Evolutionary conservation across 2,797 vertebrate species (phyloP), one percentile per base, ranked within the genome.

Genomic region (Gobio occitaniae): DNA sequence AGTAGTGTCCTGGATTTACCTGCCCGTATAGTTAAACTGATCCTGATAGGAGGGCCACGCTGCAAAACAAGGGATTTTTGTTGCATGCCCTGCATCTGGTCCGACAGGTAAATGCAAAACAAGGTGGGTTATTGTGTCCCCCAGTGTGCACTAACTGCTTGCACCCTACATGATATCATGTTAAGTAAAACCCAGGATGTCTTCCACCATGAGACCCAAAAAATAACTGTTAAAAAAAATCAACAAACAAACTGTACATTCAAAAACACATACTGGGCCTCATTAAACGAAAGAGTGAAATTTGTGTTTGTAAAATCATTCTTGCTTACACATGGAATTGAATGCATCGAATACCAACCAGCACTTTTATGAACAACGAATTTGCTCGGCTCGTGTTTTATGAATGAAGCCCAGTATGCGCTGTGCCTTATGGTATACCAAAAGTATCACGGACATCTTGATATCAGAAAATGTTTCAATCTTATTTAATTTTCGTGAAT

Each of bases 91-190:
- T n/a, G 16, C 13, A 1, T 17, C 25, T 80, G 17, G 2, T 69
- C 6, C 52, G 32, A 63, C 3, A 6, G 11, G 36, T 29, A 44
- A 72, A 72, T 74, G 17, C 9, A 76, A 83, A 65, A 47, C 63
- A 69, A 84, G 63, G 74, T 77, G 44, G 63, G 63, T 69, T 77
- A 59, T 32, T 16, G 72, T 78, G 69, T 66, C 29, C 54, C 52
- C n/a, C 16, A 38, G 2, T 38, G 50, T 63, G 21, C 38, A 44
- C 56, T 17, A 44, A 47, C 21, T 41, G 48, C 48, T 54, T 29
- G 11, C 29, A 68, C 44, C 11, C 44, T 66, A 13, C 47, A 68
- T 63, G 5, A 19, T 59, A 11, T 16, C 41, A 52, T 41, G 19
- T 63, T n/a, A 9, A n/a, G 1, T 16, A 48, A 74, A 17, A 5